Evolutionary conservation across 2,797 vertebrate genomes (phyloP).

Genomic region (Clarias fuscus): DNA sequence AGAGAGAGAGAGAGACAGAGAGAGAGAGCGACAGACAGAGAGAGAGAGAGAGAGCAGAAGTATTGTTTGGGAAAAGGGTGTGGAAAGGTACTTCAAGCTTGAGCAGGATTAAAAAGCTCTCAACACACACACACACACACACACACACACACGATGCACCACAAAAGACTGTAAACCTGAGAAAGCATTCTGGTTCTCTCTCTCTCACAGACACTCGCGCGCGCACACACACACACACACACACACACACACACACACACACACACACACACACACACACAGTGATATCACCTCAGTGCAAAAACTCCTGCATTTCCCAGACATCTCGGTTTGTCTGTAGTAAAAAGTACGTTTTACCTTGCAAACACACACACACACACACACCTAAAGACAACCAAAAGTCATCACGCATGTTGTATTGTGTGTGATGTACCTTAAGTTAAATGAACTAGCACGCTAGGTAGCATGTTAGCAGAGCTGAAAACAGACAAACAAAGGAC

Average conservation of each 20-base stretch:
- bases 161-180: constrained; percentile 2
- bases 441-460: not conserved
- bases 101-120: constrained; percentile 28
- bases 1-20: constrained; percentile 1
- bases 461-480: not conserved
- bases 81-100: constrained; percentile 14
- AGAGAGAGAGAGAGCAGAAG: constrained; percentile 21
- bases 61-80: constrained; percentile 43
- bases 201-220: not conserved
- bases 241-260: not conserved
- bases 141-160: not conserved
- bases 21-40: constrained; percentile 12
- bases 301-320: not conserved
- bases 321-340: not conserved
- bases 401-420: not conserved
- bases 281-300: not conserved
- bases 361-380: not conserved
- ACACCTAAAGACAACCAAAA: not conserved
- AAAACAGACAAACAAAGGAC: not conserved
- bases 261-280: not conserved
- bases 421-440: not conserved
- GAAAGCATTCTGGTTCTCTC: not conserved
- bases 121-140: constrained; percentile 10
- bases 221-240: constrained; percentile 6
- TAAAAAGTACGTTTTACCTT: too few relatives aligned